phyloP scores from a whole-genome alignment of 2,888 invertebrate genomes.

The Eubasilissa splendida region DNA sequence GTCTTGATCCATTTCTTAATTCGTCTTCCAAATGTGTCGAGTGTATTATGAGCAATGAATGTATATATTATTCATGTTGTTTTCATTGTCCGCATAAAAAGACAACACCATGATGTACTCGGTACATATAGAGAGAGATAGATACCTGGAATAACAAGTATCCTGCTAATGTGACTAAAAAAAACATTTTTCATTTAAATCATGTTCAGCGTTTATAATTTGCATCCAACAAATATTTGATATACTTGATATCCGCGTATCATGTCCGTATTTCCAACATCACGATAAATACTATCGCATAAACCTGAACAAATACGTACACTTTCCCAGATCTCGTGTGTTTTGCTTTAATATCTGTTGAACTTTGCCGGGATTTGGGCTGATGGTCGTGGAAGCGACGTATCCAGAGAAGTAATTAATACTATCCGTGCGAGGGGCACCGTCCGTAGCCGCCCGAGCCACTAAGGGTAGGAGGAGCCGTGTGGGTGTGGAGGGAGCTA shows the following conservation, averaged over 20 bases:
- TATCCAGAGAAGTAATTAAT: slow-evolving; percentile 55
- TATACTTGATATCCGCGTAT: not conserved
- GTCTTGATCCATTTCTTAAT: no score
- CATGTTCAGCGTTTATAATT: not conserved
- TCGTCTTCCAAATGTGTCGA: no score
- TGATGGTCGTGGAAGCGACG: slow-evolving; percentile 35
- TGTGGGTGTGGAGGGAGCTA: not conserved
- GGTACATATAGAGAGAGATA: no score
- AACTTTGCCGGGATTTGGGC: slow-evolving; percentile 35
- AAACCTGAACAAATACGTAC: slow-evolving; percentile 14
- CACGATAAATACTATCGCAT: not conserved
- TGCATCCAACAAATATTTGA: not conserved
- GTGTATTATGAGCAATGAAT: no score
- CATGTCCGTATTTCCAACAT: not conserved
- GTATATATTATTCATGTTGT: no score
- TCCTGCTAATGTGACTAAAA: no score
- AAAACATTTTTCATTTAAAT: no score
- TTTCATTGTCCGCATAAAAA: no score
- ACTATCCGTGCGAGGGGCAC: slow-evolving; percentile 40
- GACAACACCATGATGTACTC: no score
- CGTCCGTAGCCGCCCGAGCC: not conserved
- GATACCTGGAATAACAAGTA: no score
- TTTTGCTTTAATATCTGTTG: slow-evolving; percentile 45
- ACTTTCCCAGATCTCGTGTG: slow-evolving; percentile 12
- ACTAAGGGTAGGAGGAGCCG: not conserved